Conservation (phyloP, 2,113 vertebrate species). For the Anolis sagrei region DNA sequence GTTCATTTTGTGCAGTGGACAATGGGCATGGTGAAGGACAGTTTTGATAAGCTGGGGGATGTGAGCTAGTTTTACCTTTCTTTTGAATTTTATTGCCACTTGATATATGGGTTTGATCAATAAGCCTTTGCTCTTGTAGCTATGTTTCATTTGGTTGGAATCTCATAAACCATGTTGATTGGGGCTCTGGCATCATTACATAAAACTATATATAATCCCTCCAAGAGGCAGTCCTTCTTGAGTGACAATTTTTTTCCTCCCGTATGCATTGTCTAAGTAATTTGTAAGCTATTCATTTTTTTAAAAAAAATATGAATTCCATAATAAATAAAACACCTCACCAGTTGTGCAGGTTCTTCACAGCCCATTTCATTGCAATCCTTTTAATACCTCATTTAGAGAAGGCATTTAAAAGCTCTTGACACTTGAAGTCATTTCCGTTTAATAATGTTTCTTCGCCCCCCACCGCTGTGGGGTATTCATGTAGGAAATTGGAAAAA, state of each 20-base stretch:
- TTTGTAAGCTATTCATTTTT: background rate
- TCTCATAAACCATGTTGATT: too few species aligned
- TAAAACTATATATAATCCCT: too few species aligned
- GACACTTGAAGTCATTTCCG: slow-evolving; percentile 3
- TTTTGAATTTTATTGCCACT: too few species aligned
- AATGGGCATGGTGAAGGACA: too few species aligned
- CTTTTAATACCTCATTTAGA: background rate
- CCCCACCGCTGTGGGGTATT: background rate
- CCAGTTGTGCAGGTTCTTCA: background rate
- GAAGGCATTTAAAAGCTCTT: slow-evolving; percentile 9
- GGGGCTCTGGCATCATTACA: too few species aligned
- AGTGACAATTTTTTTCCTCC: background rate
- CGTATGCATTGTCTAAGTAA: background rate
- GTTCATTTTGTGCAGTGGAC: too few species aligned
- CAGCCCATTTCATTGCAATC: background rate
- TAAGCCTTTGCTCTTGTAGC: too few species aligned
- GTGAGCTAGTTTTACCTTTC: too few species aligned
- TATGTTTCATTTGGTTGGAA: too few species aligned
- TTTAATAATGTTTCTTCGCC: background rate
- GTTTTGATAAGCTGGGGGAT: too few species aligned
- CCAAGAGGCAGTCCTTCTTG: too few species aligned
- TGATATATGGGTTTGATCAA: too few species aligned
- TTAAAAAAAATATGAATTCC: background rate
- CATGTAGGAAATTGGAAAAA: slow-evolving; percentile 1
- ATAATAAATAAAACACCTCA: background rate